Evolutionary conservation across 1,140 invertebrate species (phyloP), one percentile per base, ranked within the genome.

Genomic region (Zaprionus camerounensis): DNA sequence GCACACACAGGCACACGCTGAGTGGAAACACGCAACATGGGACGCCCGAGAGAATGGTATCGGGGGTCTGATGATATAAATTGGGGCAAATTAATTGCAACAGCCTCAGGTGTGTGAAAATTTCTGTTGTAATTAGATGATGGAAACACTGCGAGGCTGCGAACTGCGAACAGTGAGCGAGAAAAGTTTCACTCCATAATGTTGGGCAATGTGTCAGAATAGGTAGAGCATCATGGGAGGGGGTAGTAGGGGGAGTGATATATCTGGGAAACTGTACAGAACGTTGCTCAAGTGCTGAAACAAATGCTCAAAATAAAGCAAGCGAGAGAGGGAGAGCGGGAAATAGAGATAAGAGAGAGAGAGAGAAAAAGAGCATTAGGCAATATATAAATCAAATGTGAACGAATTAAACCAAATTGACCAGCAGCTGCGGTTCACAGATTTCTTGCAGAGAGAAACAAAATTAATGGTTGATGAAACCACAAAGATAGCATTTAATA

Each of bases 81-180:
- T 88, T 88, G 81, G 85, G 62, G 78, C 81, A 90, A 88, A 88
- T 88, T 88, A 88, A 88, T 88, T 88, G 84, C 84, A 90, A 73
- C 85, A 88, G 84, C 71, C 84, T 84, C 84, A 88, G 84, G 84
- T 88, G 84, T 88, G 78, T 69, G 84, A 69, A 88, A 84, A 81
- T 84, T 86, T 82, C 76, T 75, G 74, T 76, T 78, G 83, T 87
- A 87, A 87, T 87, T 87, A 88, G 78, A 88, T 87, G 84, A 87
- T 87, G 84, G 81, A 88, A 88, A 78, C 68, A 71, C 84, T 81
- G 34, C 5, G n/a, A 17, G 15, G 5, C 41, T 44, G 41, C 41
- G 41, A 44, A 41, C 38, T 41, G 38, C 38, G 38, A 20, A n/a
- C 51, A 11, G 61, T 58, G 28, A 65, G 46, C 56, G 13, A 57